These are phyloP conservation scores for Entelurus aequoreus DNA, from an alignment of 2,113 vertebrate species.

Conservation along the genomic window DNA sequence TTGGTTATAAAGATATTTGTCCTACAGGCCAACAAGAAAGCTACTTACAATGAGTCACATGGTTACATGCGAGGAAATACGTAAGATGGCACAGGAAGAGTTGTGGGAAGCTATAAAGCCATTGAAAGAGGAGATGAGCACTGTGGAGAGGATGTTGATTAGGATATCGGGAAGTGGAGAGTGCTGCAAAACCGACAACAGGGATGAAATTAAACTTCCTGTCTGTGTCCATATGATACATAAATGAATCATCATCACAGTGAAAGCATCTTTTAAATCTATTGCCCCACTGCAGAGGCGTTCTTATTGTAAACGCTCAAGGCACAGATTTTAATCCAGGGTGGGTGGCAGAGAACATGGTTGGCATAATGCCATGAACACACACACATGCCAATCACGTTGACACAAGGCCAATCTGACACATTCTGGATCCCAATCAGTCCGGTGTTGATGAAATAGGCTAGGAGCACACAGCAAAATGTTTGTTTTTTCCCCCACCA, in stretches of 20 bases:
- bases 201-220: not conserved
- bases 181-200: not conserved
- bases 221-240: not conserved
- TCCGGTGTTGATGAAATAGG: conserved; percentile 17
- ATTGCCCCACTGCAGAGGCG: conserved; percentile 1
- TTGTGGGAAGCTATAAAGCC: conserved; percentile 2
- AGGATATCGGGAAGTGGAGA: not conserved
- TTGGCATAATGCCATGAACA: conserved; percentile 29
- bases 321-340: conserved; percentile 14
- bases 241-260: not conserved
- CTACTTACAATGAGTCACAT: no score
- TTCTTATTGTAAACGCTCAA: not conserved
- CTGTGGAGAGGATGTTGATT: not conserved
- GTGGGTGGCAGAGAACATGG: conserved; percentile 34
- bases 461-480: conserved; percentile 1
- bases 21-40: no score
- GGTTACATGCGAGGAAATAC: not conserved
- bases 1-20: no score
- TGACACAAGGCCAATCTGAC: conserved; percentile 35
- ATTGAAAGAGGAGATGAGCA: not conserved
- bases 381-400: conserved; percentile 33
- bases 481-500: not conserved
- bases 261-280: not conserved
- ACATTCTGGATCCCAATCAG: conserved; percentile 42
- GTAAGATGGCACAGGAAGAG: not conserved